Conservation (phyloP, 2,113 vertebrate species). For the Eleginops maclovinus region DNA sequence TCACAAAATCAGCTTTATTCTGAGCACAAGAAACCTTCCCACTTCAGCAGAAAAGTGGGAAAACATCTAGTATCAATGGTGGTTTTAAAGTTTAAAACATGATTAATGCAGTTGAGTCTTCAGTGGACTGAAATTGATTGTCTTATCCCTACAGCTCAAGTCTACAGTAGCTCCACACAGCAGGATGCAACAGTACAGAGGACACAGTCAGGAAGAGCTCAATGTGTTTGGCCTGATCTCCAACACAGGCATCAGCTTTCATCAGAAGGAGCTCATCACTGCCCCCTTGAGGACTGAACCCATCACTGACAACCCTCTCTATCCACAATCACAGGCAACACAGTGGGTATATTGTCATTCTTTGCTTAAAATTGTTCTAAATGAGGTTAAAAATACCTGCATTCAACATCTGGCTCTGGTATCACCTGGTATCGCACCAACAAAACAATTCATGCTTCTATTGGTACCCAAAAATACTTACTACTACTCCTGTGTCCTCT, state of each 20-base stretch:
- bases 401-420: no score
- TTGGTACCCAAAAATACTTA: not conserved
- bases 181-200: not conserved
- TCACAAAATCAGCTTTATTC: not conserved
- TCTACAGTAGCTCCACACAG: not conserved
- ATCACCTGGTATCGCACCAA: no score
- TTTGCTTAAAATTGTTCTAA: no score
- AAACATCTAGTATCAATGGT: no score
- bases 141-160: not conserved
- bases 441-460: no score
- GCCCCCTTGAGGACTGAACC: conserved; percentile 60
- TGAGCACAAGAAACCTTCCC: no score
- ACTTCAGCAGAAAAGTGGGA: no score
- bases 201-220: not conserved
- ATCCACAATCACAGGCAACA: not conserved
- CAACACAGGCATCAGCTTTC: not conserved
- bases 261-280: not conserved
- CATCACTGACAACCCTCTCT: not conserved
- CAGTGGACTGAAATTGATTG: not conserved
- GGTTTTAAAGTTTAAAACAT: no score
- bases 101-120: no score
- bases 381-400: no score
- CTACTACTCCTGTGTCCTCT: no score
- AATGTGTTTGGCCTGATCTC: not conserved
- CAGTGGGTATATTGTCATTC: not conserved